Base-by-base conservation (phyloP, 2,797 vertebrate genomes). In the Antennarius maculatus region DNA sequence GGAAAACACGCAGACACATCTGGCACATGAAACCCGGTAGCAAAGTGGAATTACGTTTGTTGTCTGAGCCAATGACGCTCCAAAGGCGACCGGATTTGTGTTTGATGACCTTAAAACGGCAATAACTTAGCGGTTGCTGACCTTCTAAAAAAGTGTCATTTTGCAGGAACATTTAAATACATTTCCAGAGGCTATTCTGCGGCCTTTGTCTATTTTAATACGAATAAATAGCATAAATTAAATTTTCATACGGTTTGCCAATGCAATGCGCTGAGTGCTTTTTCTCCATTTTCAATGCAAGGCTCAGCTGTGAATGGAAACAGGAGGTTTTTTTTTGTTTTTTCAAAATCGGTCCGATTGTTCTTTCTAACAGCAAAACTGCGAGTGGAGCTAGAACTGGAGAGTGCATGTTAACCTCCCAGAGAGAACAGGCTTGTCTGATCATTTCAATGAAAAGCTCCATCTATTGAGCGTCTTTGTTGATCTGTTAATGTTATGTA, bases 1-100 rank as follows among this genome's bases (percentile, higher is more conserved):
- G 65, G 68, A 82, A 78, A 71, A 81, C 56, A 85, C 18, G 47
- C 69, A 66, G 70, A 48, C 82, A 86, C 82, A 87, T 87, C 86
- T 87, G 88, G 73, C 74, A 69, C 61, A 85, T 80, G 74, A 82
- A 83, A 82, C 64, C 57, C 49, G 58, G 77, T 84, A 56, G 78
- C 79, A 71, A 56, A 81, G 67, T 65, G 69, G 72, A 71, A 81
- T 89, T 82, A 66, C 67, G 77, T 85, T 76, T 83, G 63, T 85
- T 88, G 71, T 84, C 78, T 61, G 61, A 77, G 60, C 62, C 71
- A 72, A 78, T 84, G 63, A 66, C 47, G 54, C 63, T 82, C 54
- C 43, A 73, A 86, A 72, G 57, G 50, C 50, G 5, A 61, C 45
- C 43, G 56, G 56, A 68, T 83, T 71, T 69, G 18, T 74, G 63